These are phyloP conservation scores for Sarcophaga caerulescens DNA, from an alignment of 2,888 invertebrate species.

Conservation along the genomic window DNA sequence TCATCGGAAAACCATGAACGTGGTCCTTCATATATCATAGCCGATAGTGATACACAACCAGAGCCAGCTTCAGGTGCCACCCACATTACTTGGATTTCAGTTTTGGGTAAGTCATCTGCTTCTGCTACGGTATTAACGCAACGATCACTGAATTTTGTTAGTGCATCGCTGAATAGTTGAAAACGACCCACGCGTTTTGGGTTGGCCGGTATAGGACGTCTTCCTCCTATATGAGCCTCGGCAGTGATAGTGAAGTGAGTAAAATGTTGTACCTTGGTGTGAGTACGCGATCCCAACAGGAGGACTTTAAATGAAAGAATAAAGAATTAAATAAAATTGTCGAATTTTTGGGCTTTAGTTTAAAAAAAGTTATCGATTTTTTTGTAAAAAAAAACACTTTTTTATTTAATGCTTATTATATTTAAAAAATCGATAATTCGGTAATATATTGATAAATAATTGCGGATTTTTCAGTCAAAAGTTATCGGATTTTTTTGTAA, in stretches of 20 bases:
- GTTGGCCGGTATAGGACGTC: conserved; percentile 79
- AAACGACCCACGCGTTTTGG: conserved; percentile 86
- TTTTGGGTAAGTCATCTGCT: conserved; percentile 89
- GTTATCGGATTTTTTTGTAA: too few species aligned
- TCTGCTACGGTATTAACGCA: conserved; percentile 93
- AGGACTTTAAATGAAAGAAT: conserved; percentile 82
- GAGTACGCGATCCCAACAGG: conserved; percentile 86
- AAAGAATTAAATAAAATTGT: not conserved
- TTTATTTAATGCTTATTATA: too few species aligned
- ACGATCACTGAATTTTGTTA: conserved; percentile 87
- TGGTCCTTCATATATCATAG: conserved; percentile 91
- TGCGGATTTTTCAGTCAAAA: too few species aligned
- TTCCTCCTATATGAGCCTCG: conserved; percentile 81
- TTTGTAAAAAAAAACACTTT: too few species aligned
- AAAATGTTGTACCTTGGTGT: conserved; percentile 87
- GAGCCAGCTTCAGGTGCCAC: conserved; percentile 92
- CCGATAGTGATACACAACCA: conserved; percentile 94
- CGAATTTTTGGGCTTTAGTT: not conserved
- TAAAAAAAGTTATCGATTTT: not conserved
- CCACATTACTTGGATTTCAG: conserved; percentile 95
- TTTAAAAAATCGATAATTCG: too few species aligned
- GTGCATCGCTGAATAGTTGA: conserved; percentile 85
- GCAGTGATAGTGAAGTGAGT: conserved; percentile 89
- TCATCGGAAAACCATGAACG: conserved; percentile 95
- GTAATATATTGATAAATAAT: too few species aligned